Evolutionary conservation across 2,888 invertebrate species (phyloP).

Genomic region (Plebejus argus): DNA sequence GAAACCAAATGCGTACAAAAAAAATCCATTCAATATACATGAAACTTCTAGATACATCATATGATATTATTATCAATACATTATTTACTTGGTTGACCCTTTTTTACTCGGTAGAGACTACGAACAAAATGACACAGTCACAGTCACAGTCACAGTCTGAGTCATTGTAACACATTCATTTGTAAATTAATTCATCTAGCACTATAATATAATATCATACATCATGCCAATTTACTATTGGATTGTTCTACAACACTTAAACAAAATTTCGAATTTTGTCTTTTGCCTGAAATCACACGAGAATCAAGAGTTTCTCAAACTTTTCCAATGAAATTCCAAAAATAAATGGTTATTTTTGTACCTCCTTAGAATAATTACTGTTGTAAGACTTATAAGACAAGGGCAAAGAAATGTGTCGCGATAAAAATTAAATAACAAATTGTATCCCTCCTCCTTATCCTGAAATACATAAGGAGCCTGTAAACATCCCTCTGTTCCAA

Average conservation of each 20-base stretch:
- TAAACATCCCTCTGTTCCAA: neutral
- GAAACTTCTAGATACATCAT: neutral
- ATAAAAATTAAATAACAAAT: too few relatives aligned
- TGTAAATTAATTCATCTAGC: neutral
- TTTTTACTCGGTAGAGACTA: neutral
- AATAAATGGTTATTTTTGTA: neutral
- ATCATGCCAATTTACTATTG: neutral
- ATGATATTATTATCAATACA: neutral
- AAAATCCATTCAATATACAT: neutral
- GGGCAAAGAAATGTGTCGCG: neutral
- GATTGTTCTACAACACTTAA: neutral
- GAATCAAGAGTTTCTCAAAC: neutral
- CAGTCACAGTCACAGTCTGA: slow-evolving; percentile 12
- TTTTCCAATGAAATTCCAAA: neutral
- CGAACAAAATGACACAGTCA: slow-evolving; percentile 1
- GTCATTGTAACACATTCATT: slow-evolving; percentile 2
- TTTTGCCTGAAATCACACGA: neutral
- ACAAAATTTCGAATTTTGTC: neutral
- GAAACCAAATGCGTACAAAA: too few relatives aligned
- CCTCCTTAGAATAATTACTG: neutral
- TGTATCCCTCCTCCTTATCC: neutral
- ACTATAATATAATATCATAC: neutral
- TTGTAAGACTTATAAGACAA: neutral
- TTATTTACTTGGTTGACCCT: neutral
- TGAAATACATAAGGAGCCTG: neutral